Evolutionary conservation across 2,888 invertebrate genomes (phyloP).

Genomic region (Nebria salina): DNA sequence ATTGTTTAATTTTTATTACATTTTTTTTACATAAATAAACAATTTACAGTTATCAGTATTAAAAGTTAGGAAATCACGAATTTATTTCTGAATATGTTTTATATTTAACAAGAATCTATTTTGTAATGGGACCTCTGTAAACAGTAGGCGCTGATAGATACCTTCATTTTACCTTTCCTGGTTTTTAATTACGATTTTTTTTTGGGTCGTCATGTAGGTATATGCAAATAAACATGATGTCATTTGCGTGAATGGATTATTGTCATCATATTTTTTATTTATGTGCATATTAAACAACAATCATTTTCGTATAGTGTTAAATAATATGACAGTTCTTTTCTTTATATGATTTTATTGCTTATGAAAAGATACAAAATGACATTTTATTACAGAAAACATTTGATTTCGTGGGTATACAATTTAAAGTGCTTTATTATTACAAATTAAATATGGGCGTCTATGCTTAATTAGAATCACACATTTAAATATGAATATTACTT

Average conservation of each 20-base stretch:
- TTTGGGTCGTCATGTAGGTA: constrained; percentile 29
- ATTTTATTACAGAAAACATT: neutral
- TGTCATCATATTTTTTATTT: constrained; percentile 43
- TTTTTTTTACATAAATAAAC: too few relatives aligned
- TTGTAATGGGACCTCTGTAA: neutral
- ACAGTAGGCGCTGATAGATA: constrained; percentile 1
- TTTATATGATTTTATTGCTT: neutral
- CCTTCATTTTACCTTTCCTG: constrained; percentile 30
- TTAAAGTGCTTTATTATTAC: neutral
- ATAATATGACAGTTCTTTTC: neutral
- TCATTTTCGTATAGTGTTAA: neutral
- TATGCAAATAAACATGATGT: constrained; percentile 39
- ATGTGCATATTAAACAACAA: constrained; percentile 35
- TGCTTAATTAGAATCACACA: neutral
- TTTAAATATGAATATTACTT: neutral
- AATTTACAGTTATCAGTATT: too few relatives aligned
- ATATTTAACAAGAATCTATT: neutral
- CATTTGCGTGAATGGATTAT: constrained; percentile 42
- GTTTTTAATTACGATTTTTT: constrained; percentile 26
- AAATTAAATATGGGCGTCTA: neutral
- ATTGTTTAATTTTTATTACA: too few relatives aligned
- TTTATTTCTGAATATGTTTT: neutral
- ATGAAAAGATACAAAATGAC: neutral
- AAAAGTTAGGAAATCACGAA: too few relatives aligned
- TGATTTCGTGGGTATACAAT: neutral